Evolutionary conservation across 2,113 vertebrate species (phyloP), one percentile per base, ranked within the genome.

Genomic region (Atractosteus spatula): DNA sequence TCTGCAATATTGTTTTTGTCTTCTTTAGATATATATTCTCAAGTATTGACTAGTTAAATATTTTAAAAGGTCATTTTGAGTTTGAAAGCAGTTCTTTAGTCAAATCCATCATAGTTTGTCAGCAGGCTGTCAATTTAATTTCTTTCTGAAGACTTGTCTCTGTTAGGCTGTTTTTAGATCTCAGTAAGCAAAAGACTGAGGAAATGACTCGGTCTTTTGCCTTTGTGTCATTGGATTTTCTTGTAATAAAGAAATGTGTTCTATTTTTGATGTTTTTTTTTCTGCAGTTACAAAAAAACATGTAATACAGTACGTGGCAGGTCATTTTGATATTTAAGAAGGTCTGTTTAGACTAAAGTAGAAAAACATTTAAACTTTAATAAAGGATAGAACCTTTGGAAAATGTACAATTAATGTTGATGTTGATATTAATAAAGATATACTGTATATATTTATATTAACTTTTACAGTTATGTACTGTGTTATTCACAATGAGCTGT

Each of bases 71-170:
- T 59, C 29, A 29, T 29, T 29, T 29, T 59, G 57, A 59, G 57
- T 59, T 59, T 5, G 11, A 4, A 59, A 59, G 57, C 2, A n/a
- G 57, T 59, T 59, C 57, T 59, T 59, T 59, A 13, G 57, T 59
- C n/a, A 59, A 59, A 17, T 59, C 57, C n/a, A 4, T 59, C 57
- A 13, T 59, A 13, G 5, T 13, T n/a, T 59, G 57, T 59, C 57
- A 59, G 57, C 5, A 16, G n/a, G 5, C 57, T 59, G 57, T 59
- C 6, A 59, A 13, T n/a, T 16, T 3, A 4, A 59, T 59, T 13
- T n/a, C 6, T 59, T 59, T 59, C 57, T 59, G 57, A 59, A 59
- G n/a, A 13, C 57, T 59, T 59, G 13, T 59, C 57, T 59, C 57
- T 59, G 57, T 59, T 59, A 59, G 4, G n/a, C 13, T 59, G 14